Evolutionary conservation across 2,113 vertebrate genomes (phyloP).

Genomic region (Cranoglanis bouderius): DNA sequence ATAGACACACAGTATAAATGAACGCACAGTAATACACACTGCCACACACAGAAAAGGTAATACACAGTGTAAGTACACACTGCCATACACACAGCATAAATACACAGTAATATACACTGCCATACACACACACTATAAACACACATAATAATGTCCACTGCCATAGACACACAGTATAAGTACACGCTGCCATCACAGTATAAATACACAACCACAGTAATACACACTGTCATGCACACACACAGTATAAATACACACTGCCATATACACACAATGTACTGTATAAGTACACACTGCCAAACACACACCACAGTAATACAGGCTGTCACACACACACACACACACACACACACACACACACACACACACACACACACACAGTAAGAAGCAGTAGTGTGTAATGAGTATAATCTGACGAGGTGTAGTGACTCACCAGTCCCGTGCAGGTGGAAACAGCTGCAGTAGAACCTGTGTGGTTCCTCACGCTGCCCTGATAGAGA

Average conservation of each 20-base stretch:
- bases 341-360: neutral
- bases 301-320: neutral
- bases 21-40: neutral
- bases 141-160: neutral
- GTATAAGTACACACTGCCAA: neutral
- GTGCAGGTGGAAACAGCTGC: slow-evolving; percentile 91
- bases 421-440: slow-evolving; percentile 86
- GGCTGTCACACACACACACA: neutral
- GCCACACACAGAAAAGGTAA: no score
- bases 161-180: neutral
- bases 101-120: neutral
- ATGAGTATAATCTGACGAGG: neutral
- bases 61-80: neutral
- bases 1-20: neutral
- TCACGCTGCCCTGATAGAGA: slow-evolving; percentile 96
- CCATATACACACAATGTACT: neutral
- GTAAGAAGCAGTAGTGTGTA: neutral
- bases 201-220: neutral
- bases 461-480: slow-evolving; percentile 83
- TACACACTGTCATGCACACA: neutral
- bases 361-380: slow-evolving; percentile 21
- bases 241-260: neutral
- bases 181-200: neutral
- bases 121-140: neutral
- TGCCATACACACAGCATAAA: neutral